These are phyloP conservation scores for Brachionus paranguensis DNA, from an alignment of 1,140 invertebrate species.

Conservation along the genomic window DNA sequence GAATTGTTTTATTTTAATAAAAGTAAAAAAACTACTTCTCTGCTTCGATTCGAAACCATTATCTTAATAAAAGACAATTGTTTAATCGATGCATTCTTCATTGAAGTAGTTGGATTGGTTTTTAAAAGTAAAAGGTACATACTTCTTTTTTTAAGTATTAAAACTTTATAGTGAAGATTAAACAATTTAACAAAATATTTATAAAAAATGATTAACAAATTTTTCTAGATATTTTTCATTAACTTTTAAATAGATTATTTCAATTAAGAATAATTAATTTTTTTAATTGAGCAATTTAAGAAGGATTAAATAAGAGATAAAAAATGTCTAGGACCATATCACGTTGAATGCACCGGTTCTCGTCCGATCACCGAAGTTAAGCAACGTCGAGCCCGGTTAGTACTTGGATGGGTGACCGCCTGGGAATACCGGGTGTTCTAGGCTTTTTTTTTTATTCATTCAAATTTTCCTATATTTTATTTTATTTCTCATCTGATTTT, in stretches of 20 bases:
- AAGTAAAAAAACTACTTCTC: not conserved
- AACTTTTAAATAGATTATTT: no score
- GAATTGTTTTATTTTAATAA: no score
- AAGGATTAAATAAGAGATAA: not conserved
- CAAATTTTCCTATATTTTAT: no score
- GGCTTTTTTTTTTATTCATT: not conserved
- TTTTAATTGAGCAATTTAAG: no score
- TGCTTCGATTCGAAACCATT: not conserved
- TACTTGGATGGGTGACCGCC: conserved; percentile 37
- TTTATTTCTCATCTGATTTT: no score
- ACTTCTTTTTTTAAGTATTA: not conserved
- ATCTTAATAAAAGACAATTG: not conserved
- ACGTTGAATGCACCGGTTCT: conserved; percentile 33
- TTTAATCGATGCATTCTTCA: not conserved
- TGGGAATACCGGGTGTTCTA: conserved; percentile 29
- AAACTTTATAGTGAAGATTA: not conserved
- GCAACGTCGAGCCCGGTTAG: conserved; percentile 6
- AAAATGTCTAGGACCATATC: conserved; percentile 5
- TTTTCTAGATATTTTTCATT: not conserved
- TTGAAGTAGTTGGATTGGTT: not conserved
- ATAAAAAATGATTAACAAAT: not conserved
- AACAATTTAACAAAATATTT: not conserved
- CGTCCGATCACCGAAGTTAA: conserved; percentile 39
- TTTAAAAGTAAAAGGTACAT: not conserved
- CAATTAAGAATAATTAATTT: no score